phyloP scores from a whole-genome alignment of 2,888 invertebrate species.

The Heliconius sara region DNA sequence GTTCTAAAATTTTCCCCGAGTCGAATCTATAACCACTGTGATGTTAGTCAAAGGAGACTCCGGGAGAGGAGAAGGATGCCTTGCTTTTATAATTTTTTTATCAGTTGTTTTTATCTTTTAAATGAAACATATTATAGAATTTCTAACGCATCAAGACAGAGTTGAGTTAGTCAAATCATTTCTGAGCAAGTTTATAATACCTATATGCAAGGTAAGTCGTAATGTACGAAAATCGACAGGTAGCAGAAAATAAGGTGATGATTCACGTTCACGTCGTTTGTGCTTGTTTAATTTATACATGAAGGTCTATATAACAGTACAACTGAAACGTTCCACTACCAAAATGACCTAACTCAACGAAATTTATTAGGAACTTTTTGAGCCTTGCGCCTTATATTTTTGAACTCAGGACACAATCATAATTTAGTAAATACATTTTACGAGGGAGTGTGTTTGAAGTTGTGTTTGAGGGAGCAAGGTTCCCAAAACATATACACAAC shows the following conservation, averaged over 20 bases:
- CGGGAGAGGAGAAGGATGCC: too few species aligned
- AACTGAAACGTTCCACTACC: not conserved
- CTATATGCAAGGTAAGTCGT: not conserved
- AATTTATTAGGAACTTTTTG: not conserved
- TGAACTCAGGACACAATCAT: not conserved
- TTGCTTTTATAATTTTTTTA: too few species aligned
- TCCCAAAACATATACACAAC: too few species aligned
- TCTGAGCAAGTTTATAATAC: too few species aligned
- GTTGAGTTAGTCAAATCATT: too few species aligned
- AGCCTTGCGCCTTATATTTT: not conserved
- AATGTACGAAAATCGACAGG: not conserved
- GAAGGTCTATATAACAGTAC: conserved; percentile 10
- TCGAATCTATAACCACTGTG: too few species aligned
- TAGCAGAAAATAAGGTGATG: not conserved
- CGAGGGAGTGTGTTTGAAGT: not conserved
- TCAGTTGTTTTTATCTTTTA: too few species aligned
- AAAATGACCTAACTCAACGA: not conserved
- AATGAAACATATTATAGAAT: too few species aligned
- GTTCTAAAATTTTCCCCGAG: too few species aligned
- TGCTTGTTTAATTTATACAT: conserved; percentile 7
- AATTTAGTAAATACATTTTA: not conserved
- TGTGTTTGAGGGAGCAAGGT: too few species aligned
- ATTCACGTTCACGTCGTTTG: not conserved
- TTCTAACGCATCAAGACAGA: too few species aligned
- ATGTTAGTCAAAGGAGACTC: too few species aligned